Evolutionary conservation across 2,113 vertebrate genomes (phyloP).

Genomic region (Microtus oregoni): DNA sequence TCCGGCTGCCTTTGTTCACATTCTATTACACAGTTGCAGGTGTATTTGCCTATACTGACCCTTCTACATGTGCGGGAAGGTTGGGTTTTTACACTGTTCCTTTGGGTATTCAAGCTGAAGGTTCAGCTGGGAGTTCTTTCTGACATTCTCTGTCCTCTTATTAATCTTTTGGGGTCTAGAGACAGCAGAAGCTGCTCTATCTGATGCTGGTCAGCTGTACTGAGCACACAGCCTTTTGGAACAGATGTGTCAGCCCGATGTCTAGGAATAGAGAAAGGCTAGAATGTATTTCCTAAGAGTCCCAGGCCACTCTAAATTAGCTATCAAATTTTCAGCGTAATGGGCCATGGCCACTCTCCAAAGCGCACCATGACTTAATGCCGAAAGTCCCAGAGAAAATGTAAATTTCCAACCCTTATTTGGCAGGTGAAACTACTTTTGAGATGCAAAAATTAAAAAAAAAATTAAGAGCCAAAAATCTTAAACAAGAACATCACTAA

Average conservation of each 20-base stretch:
- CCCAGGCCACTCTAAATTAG: background rate
- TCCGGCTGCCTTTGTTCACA: background rate
- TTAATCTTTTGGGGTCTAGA: background rate
- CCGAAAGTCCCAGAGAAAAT: background rate
- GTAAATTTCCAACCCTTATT: background rate
- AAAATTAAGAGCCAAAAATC: background rate
- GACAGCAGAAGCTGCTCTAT: background rate
- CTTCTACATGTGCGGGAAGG: background rate
- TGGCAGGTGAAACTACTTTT: constrained; percentile 37
- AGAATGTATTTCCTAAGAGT: background rate
- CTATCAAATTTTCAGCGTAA: background rate
- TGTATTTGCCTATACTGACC: background rate
- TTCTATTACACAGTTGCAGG: background rate
- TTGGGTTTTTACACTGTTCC: background rate
- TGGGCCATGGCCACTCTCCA: background rate
- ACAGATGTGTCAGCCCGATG: background rate
- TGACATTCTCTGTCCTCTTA: background rate
- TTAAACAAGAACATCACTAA: constrained; percentile 48
- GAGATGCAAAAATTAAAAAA: background rate
- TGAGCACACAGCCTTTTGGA: background rate
- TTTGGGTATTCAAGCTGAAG: constrained; percentile 24
- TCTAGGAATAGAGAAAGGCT: background rate
- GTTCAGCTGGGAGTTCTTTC: background rate
- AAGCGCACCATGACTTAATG: background rate
- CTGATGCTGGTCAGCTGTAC: background rate